Base-by-base conservation (phyloP, 2,113 vertebrate species). In the Bos indicus region DNA sequence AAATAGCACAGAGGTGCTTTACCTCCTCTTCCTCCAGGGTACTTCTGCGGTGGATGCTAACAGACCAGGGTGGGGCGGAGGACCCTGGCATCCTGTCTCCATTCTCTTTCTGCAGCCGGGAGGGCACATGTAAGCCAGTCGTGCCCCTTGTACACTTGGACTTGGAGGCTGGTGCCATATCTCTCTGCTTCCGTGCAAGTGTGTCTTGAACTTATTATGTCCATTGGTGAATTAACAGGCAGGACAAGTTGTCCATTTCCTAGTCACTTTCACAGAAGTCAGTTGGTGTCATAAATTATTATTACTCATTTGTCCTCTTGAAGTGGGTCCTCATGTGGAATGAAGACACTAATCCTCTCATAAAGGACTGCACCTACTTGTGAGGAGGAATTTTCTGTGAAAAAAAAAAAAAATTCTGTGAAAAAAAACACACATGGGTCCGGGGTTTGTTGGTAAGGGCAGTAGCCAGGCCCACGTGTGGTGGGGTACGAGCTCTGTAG, bases 111-210 rank as follows among this genome's bases (percentile, higher is more conserved):
- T 80, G 82, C 56, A 36, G 43, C 77, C 13, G 16, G 14, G 28
- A 40, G 60, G 80, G 51, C n/a, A 78, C 40, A 10, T 0, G 0
- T 6, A n/a, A 80, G 54, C 30, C 8, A 26, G 16, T n/a, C 6
- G 2, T 40, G 64, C 3, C 2, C n/a, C 43, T 10, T 9, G 7
- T 23, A 16, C 30, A 6, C 36, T 19, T 1, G 0, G 2, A 21
- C 33, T 28, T 51, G n/a, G 3, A 74, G 26, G 30, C 21, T 26
- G 33, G 36, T 5, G 25, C 36, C 15, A 15, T 28, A 6, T 5
- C 40, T 25, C 13, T 59, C 57, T 77, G 67, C 64, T 46, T 56
- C 82, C 3, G 21, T 56, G 90, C 56, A 62, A 64, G 15, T 2
- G 4, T 19, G 2, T 97, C 96, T 88, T 54, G 30, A n/a, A 90